Evolutionary conservation across 2,113 vertebrate species (phyloP).

Genomic region (Zootoca vivipara): DNA sequence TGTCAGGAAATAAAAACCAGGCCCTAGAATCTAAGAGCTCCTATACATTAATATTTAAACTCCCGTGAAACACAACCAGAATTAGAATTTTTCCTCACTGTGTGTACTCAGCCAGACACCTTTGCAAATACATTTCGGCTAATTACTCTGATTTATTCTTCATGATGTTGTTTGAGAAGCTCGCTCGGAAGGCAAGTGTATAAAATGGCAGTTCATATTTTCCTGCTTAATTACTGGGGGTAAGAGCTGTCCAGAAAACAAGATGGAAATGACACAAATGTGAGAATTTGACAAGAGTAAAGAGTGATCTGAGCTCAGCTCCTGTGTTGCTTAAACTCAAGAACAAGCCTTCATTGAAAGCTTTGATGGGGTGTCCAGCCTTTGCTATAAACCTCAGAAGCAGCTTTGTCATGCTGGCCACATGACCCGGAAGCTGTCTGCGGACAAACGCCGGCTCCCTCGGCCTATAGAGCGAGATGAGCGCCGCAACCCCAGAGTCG

Average conservation of each 20-base stretch:
- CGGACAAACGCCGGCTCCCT: too few relatives aligned
- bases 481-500: too few relatives aligned
- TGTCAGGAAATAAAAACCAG: conserved; percentile 6
- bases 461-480: too few relatives aligned
- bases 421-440: too few relatives aligned
- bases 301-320: neutral
- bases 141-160: neutral
- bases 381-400: too few relatives aligned
- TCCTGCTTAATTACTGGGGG: neutral
- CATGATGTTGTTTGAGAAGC: neutral
- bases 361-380: neutral
- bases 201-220: neutral
- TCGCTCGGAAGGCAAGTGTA: too few relatives aligned
- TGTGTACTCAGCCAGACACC: neutral
- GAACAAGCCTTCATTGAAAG: neutral
- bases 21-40: neutral
- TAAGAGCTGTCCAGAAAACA: neutral
- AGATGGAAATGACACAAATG: neutral
- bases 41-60: neutral
- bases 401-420: too few relatives aligned
- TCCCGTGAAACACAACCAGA: neutral
- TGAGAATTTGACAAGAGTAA: neutral
- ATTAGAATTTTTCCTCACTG: neutral
- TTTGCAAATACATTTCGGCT: neutral
- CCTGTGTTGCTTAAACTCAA: neutral